phyloP scores from a whole-genome alignment of 1,140 invertebrate species.

The Chrysopa pallens region DNA sequence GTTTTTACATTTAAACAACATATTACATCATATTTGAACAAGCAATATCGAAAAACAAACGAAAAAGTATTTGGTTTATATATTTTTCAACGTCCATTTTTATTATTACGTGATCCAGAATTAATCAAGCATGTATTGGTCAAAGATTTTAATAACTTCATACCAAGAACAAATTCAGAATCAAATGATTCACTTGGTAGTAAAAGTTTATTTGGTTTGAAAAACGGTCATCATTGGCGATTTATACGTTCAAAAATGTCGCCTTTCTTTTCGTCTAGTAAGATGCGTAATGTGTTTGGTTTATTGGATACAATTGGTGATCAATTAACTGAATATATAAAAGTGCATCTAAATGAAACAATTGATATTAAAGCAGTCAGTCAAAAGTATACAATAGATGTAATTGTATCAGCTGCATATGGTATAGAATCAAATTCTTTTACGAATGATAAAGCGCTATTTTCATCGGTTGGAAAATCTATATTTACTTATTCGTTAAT shows the following conservation, averaged over 20 bases:
- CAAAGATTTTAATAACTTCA: slow-evolving; percentile 36
- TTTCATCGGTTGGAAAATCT: slow-evolving; percentile 19
- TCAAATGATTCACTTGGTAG: slow-evolving; percentile 25
- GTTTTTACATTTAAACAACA: slow-evolving; percentile 8
- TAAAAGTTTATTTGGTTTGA: slow-evolving; percentile 15
- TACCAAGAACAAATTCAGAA: slow-evolving; percentile 25
- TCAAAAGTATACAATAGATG: slow-evolving; percentile 32
- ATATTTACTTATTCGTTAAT: background rate
- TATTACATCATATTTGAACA: slow-evolving; percentile 7
- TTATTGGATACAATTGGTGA: slow-evolving; percentile 16
- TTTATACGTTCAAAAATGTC: slow-evolving; percentile 18
- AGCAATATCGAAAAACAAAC: slow-evolving; percentile 12
- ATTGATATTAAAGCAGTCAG: slow-evolving; percentile 26
- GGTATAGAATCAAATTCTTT: slow-evolving; percentile 34
- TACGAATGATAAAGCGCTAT: slow-evolving; percentile 25
- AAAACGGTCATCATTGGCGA: slow-evolving; percentile 18
- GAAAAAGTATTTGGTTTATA: slow-evolving; percentile 19
- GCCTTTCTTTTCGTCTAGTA: slow-evolving; percentile 21
- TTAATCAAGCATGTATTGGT: slow-evolving; percentile 32
- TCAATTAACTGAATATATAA: slow-evolving; percentile 5
- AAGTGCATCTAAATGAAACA: slow-evolving; percentile 7
- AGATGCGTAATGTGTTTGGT: slow-evolving; percentile 23
- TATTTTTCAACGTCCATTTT: slow-evolving; percentile 10
- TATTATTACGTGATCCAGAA: slow-evolving; percentile 29
- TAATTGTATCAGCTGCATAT: slow-evolving; percentile 36